These are phyloP conservation scores for Ceyx margarethae DNA, from an alignment of 2,113 vertebrate species.

Conservation along the genomic window DNA sequence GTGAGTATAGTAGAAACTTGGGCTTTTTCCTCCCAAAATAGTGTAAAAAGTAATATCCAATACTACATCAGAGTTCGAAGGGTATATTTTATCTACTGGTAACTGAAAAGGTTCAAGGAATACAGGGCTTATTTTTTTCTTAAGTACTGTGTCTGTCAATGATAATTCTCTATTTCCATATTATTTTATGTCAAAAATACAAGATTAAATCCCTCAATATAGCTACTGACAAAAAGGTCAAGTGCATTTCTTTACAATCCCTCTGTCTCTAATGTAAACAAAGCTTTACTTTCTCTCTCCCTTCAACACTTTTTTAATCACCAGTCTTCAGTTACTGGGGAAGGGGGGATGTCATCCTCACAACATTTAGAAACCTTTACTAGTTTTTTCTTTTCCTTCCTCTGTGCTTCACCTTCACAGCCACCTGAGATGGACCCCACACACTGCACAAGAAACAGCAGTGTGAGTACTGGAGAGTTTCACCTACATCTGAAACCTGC, in stretches of 20 bases:
- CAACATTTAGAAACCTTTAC: neutral
- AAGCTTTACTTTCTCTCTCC: neutral
- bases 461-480: accelerated
- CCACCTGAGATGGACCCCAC: neutral
- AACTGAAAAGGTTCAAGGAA: neutral
- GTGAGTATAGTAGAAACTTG: neutral
- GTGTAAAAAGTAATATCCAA: neutral
- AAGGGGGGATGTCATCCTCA: neutral
- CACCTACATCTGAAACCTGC: neutral
- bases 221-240: neutral
- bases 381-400: neutral
- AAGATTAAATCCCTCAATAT: neutral
- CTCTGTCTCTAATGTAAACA: accelerated
- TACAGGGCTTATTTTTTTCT: neutral
- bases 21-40: neutral
- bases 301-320: neutral
- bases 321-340: neutral
- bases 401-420: neutral
- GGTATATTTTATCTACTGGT: neutral
- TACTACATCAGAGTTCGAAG: neutral
- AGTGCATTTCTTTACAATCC: neutral
- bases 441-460: accelerated
- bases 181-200: neutral
- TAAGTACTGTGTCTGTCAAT: neutral
- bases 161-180: neutral